Conservation (phyloP, 2,888 invertebrate genomes). For the Drosophila putrida region DNA sequence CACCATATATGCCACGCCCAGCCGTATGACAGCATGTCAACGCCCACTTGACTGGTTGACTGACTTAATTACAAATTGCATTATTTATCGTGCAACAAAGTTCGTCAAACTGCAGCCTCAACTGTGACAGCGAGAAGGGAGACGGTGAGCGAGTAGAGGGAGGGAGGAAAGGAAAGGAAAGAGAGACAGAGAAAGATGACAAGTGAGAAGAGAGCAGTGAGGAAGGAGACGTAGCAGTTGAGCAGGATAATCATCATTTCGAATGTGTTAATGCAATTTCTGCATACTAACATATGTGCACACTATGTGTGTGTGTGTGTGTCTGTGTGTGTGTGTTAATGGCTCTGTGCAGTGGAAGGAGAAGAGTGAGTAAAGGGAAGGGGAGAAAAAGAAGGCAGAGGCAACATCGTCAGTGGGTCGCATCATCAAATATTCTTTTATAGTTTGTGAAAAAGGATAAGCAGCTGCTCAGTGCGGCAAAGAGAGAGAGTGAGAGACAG, state of each 20-base stretch:
- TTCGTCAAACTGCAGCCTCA: constrained; percentile 72
- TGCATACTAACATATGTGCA: constrained; percentile 13
- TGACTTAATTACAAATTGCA: constrained; percentile 81
- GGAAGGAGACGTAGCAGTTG: constrained; percentile 27
- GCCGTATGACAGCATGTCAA: neutral
- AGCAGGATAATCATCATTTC: constrained; percentile 67
- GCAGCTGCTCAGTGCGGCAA: constrained; percentile 14
- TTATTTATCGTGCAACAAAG: constrained; percentile 78
- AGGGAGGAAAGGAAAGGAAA: neutral
- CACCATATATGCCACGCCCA: constrained; percentile 42
- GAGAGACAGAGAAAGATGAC: neutral
- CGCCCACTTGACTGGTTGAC: constrained; percentile 62
- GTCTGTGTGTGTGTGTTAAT: constrained; percentile 42
- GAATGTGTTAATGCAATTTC: constrained; percentile 69
- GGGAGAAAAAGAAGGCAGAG: neutral
- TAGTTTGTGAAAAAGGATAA: constrained; percentile 35
- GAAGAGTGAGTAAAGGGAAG: neutral
- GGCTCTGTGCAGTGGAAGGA: constrained; percentile 18
- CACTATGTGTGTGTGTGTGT: constrained; percentile 6
- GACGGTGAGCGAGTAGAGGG: neutral
- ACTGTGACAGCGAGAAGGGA: neutral
- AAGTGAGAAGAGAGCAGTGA: neutral
- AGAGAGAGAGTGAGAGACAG: constrained; percentile 4
- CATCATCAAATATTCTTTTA: constrained; percentile 63
- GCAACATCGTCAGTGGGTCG: constrained; percentile 22